Evolutionary conservation across 2,888 invertebrate genomes (phyloP).

Genomic region (Dicranocentrus wangi): DNA sequence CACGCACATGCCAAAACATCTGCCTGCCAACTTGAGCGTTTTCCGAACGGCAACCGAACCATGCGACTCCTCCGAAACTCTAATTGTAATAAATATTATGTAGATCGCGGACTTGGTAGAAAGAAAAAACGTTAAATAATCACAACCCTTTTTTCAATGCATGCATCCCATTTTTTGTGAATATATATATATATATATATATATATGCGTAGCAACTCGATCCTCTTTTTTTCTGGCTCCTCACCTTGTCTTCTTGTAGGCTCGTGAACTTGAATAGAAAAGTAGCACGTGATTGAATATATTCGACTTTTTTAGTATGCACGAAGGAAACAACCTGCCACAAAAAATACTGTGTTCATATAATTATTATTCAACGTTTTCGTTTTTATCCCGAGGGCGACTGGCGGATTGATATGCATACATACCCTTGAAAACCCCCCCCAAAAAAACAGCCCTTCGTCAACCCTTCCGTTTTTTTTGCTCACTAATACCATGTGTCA

Average conservation of each 20-base stretch:
- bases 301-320: too few relatives aligned
- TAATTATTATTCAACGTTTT: slow-evolving; percentile 48
- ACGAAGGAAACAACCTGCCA: slow-evolving; percentile 34
- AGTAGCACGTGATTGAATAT: slow-evolving; percentile 2
- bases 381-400: slow-evolving; percentile 19
- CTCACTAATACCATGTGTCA: slow-evolving; percentile 47
- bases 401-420: too few relatives aligned
- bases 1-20: slow-evolving; percentile 72
- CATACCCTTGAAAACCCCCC: slow-evolving; percentile 21
- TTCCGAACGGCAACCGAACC: background rate
- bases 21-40: slow-evolving; percentile 54
- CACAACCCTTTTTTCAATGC: slow-evolving; percentile 24
- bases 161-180: slow-evolving; percentile 5
- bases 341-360: slow-evolving; percentile 44
- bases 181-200: slow-evolving; percentile 5
- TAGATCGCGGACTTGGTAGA: too few relatives aligned
- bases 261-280: too few relatives aligned
- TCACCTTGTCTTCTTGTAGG: too few relatives aligned
- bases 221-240: too few relatives aligned
- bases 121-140: too few relatives aligned
- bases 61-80: too few relatives aligned
- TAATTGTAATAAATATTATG: too few relatives aligned
- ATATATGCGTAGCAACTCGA: too few relatives aligned
- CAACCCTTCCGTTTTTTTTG: slow-evolving; percentile 40
- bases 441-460: slow-evolving; percentile 18